These are phyloP conservation scores for Athene noctua DNA, from an alignment of 2,113 vertebrate species.

Conservation along the genomic window DNA sequence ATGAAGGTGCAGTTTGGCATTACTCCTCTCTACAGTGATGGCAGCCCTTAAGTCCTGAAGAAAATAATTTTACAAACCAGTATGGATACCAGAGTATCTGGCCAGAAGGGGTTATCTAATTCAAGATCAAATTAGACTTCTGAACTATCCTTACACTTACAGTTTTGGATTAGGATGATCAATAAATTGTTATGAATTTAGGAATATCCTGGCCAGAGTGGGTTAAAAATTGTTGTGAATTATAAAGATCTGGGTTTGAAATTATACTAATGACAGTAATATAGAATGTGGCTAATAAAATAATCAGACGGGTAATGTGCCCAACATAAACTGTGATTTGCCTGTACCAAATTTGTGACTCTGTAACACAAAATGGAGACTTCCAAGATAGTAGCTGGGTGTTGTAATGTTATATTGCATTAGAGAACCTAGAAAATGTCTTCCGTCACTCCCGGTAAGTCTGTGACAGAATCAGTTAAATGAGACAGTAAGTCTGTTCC, in stretches of 20 bases:
- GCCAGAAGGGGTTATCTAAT: background rate
- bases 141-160: background rate
- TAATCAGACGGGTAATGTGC: background rate
- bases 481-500: background rate
- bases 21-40: background rate
- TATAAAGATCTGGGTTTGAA: background rate
- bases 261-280: background rate
- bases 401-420: background rate
- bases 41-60: background rate
- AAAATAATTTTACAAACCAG: background rate
- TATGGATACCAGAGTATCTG: background rate
- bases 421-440: background rate
- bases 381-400: background rate
- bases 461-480: background rate
- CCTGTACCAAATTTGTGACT: background rate
- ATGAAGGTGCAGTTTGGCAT: background rate
- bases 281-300: background rate
- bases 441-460: background rate
- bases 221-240: background rate
- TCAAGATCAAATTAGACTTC: background rate
- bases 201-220: background rate
- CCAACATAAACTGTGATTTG: background rate
- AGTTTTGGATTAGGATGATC: background rate
- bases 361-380: background rate
- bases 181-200: background rate